A percentile compares a stretch with the other conserved stretches of the same genome.
Conservation (phyloP, 2,113 vertebrate species). For the Cromileptes altivelis region DNA sequence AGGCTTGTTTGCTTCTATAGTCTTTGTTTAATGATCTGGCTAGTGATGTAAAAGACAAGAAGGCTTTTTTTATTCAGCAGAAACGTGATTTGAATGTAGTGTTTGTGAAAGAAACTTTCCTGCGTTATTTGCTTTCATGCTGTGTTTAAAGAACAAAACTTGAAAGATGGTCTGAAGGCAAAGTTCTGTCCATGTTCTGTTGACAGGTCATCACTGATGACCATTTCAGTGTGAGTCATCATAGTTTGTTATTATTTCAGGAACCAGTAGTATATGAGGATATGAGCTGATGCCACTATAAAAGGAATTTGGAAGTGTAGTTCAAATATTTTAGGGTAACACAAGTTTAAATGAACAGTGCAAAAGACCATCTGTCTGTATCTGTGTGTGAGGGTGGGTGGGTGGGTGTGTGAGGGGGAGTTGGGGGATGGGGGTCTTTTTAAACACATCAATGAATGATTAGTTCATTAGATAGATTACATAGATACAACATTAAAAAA, state of each 20-base stretch:
- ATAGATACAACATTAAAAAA: neutral
- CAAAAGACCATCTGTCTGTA: slow-evolving; percentile 63
- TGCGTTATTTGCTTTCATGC: neutral
- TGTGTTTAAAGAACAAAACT: neutral
- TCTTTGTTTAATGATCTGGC: slow-evolving; percentile 33
- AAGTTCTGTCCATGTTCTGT: neutral
- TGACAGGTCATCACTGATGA: neutral
- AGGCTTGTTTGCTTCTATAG: slow-evolving; percentile 1
- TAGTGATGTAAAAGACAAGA: neutral
- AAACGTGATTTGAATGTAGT: neutral
- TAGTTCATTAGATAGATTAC: slow-evolving; percentile 7
- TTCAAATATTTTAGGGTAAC: slow-evolving; percentile 9
- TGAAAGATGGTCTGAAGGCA: neutral
- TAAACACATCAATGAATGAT: neutral
- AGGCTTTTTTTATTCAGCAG: neutral
- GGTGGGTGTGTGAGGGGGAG: neutral
- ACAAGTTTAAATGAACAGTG: slow-evolving; percentile 34
- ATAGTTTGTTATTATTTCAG: neutral
- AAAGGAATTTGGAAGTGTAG: neutral
- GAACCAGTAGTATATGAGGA: neutral
- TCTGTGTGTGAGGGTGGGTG: slow-evolving; percentile 1
- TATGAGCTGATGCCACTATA: neutral
- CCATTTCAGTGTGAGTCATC: neutral
- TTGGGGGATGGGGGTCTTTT: slow-evolving; percentile 3
- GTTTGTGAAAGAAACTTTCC: neutral